Conservation (phyloP, 1,140 invertebrate species). For the Papilio polyxenes region DNA sequence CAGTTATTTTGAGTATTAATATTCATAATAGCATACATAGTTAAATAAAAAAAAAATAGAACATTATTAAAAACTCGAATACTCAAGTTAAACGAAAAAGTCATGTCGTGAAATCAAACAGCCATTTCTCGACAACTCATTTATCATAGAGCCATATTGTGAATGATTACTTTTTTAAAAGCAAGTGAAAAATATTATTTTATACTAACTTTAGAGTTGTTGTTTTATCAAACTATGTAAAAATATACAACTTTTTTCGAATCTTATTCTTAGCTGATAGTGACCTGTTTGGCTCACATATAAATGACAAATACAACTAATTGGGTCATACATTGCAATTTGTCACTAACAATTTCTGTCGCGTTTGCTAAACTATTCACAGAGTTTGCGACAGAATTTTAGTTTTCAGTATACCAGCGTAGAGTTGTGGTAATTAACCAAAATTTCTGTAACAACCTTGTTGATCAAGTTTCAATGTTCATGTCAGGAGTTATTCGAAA, state of each 20-base stretch:
- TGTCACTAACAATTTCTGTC: not conserved
- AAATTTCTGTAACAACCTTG: conserved; percentile 14
- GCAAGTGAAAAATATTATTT: not conserved
- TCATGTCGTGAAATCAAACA: not conserved
- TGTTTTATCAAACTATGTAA: too few species aligned
- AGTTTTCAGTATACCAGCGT: not conserved
- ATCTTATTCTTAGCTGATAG: too few species aligned
- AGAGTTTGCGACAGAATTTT: conserved; percentile 7
- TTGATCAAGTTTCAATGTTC: conserved; percentile 1
- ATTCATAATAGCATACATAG: too few species aligned
- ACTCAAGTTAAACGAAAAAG: not conserved
- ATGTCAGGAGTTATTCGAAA: not conserved
- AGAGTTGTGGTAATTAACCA: conserved; percentile 14
- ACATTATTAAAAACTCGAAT: not conserved
- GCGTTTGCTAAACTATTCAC: not conserved
- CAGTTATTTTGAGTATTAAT: too few species aligned
- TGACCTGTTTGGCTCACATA: too few species aligned
- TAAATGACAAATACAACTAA: not conserved
- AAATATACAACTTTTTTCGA: too few species aligned
- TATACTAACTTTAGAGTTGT: not conserved
- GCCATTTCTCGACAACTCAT: not conserved
- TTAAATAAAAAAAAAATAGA: not conserved
- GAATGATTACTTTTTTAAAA: not conserved
- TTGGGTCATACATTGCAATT: not conserved
- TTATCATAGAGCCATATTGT: not conserved